Base-by-base conservation (phyloP, 2,888 invertebrate species). In the Ephialtes manifestator region DNA sequence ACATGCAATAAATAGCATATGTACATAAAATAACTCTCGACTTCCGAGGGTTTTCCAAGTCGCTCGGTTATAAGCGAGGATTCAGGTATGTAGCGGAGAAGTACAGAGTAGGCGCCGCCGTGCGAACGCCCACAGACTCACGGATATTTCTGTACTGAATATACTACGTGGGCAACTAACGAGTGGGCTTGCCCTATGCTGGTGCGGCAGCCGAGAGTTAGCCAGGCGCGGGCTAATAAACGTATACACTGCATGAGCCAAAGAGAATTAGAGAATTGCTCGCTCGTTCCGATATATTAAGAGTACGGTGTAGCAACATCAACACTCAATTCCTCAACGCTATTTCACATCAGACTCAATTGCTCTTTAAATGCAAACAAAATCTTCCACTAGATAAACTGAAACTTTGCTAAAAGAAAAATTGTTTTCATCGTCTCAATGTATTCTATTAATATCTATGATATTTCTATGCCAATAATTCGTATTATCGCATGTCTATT, bases 71-170 rank as follows among this genome's bases (percentile, higher is more conserved):
- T 46, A 55, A 71, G 35, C 43, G 46, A 31, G 72, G 83, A 85
- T 86, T 85, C 90, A 90, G 89, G 89, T 91, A 90, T 90, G 90
- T 84, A 71, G 58, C 80, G 20, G 65, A 53, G 67, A 39, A 51
- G 65, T 58, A 76, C 75, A 67, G 63, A 82, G 92, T 90, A 91
- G 92, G 92, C 92, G 92, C 92, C 92, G 92, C 89, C 89, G 90
- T 86, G 88, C 87, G 87, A 92, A 90, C 91, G 90, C 92, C 92
- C 90, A 91, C 92, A 87, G 85, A 74, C 67, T 35, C 75, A 75
- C 46, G 78, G 84, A 85, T 81, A 85, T 84, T 84, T 84, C 84
- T 81, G 81, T 84, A 78, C 81, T 81, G 55, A 81, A 55, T 81
- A 81, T 75, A 80, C 68, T 39, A 60, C 65, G 84, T 85, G 81